Evolutionary conservation across 2,888 invertebrate species (phyloP).

Genomic region (Muscina levida): DNA sequence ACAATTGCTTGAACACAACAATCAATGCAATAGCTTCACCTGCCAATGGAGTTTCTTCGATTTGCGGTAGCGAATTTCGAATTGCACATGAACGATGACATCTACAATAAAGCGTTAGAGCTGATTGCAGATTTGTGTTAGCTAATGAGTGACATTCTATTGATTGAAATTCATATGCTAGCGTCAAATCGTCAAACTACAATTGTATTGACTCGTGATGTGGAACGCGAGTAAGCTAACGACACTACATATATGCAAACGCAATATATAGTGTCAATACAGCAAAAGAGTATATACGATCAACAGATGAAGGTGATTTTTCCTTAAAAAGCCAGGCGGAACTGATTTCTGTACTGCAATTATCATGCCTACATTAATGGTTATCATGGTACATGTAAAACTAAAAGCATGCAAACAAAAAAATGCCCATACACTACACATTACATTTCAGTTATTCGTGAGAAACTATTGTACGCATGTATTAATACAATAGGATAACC

Average conservation of each 20-base stretch:
- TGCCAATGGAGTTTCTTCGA: not conserved
- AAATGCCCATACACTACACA: no score
- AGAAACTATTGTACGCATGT: no score
- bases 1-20: no score
- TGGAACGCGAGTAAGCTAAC: not conserved
- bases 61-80: not conserved
- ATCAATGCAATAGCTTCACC: conserved; percentile 15
- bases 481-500: no score
- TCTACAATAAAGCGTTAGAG: not conserved
- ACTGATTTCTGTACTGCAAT: no score
- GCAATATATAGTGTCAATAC: no score
- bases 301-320: conserved; percentile 13
- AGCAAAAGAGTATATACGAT: not conserved
- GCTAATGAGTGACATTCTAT: not conserved
- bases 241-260: not conserved
- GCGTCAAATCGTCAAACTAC: not conserved
- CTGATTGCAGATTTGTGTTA: conserved; percentile 25
- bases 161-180: not conserved
- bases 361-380: no score
- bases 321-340: no score
- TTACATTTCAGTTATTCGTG: no score
- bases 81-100: not conserved
- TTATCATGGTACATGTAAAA: no score
- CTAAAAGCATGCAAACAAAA: no score
- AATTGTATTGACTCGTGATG: not conserved